A percentile compares a stretch with the other conserved stretches of the same genome.
Evolutionary conservation across 2,113 vertebrate genomes (phyloP).

Genomic region (Ondatra zibethicus): DNA sequence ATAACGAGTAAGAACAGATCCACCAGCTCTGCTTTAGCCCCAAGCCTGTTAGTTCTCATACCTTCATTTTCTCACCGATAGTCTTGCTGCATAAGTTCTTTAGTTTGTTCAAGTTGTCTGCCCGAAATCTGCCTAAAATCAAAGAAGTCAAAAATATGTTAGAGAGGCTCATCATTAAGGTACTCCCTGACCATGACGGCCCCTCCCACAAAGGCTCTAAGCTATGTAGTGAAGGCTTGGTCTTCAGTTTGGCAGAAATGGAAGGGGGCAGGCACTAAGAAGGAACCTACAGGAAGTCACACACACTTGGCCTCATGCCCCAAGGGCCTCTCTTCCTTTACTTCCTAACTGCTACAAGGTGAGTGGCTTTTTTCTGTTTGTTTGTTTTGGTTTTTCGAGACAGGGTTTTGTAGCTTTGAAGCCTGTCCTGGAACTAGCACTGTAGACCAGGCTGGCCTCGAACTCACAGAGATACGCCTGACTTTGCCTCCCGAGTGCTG

Average conservation of each 20-base stretch:
- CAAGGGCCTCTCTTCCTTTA: neutral
- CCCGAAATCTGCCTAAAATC: slow-evolving; percentile 93
- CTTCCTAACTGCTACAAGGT: neutral
- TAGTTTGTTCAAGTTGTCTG: slow-evolving; percentile 97
- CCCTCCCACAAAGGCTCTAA: neutral
- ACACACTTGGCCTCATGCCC: neutral
- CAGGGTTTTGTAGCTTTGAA: no score
- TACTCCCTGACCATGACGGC: neutral
- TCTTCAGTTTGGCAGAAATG: neutral
- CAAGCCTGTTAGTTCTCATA: slow-evolving; percentile 73
- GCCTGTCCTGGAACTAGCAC: no score
- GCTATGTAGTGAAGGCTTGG: neutral
- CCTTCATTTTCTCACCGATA: slow-evolving; percentile 99
- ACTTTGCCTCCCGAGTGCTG: no score
- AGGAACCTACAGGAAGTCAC: neutral
- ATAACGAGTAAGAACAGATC: neutral
- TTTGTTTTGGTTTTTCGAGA: no score
- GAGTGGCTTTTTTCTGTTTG: neutral
- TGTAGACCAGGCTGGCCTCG: no score
- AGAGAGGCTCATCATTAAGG: neutral
- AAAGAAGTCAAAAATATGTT: slow-evolving; percentile 36
- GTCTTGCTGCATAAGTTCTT: slow-evolving; percentile 99
- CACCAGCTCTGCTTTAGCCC: neutral
- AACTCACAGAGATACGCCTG: no score
- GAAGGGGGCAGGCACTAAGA: neutral